Evolutionary conservation across 2,888 invertebrate genomes (phyloP).

Genomic region (Adelognathus sp.): DNA sequence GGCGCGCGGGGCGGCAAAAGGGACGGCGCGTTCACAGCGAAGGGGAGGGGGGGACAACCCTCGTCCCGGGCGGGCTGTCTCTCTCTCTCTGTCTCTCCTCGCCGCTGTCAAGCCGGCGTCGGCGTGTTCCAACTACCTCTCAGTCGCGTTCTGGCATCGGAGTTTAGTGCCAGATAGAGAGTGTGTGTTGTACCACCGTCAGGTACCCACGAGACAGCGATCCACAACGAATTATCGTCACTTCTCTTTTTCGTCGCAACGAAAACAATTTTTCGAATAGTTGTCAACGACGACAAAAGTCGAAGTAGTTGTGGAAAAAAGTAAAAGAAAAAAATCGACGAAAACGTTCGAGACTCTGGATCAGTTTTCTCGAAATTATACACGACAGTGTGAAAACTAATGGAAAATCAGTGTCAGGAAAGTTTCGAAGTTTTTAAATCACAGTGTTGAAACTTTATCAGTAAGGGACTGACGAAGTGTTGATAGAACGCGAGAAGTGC

Average conservation of each 20-base stretch:
- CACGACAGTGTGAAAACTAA: too few species aligned
- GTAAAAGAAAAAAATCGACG: neutral
- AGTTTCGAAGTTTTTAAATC: too few species aligned
- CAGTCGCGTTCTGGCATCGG: slow-evolving; percentile 68
- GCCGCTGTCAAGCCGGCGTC: slow-evolving; percentile 71
- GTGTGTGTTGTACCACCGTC: neutral
- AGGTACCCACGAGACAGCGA: neutral
- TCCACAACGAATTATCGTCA: neutral
- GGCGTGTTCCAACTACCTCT: slow-evolving; percentile 62
- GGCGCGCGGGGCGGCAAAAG: slow-evolving; percentile 20
- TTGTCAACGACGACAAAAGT: too few species aligned
- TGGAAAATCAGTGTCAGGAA: too few species aligned
- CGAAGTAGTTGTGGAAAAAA: neutral
- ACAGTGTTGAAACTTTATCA: too few species aligned
- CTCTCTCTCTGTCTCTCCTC: too few species aligned
- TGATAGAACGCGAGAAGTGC: slow-evolving; percentile 5
- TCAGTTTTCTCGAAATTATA: too few species aligned
- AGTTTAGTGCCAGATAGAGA: slow-evolving; percentile 2
- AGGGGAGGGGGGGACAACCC: slow-evolving; percentile 46
- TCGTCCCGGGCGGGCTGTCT: slow-evolving; percentile 48
- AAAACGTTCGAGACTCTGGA: too few species aligned
- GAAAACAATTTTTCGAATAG: neutral
- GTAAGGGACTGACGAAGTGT: slow-evolving; percentile 16
- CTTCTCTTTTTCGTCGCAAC: neutral
- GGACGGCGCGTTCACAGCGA: neutral